A percentile compares a stretch with the other conserved stretches of the same genome.
Evolutionary conservation across 2,888 invertebrate genomes (phyloP).

Genomic region (Cataglyphis cursor): DNA sequence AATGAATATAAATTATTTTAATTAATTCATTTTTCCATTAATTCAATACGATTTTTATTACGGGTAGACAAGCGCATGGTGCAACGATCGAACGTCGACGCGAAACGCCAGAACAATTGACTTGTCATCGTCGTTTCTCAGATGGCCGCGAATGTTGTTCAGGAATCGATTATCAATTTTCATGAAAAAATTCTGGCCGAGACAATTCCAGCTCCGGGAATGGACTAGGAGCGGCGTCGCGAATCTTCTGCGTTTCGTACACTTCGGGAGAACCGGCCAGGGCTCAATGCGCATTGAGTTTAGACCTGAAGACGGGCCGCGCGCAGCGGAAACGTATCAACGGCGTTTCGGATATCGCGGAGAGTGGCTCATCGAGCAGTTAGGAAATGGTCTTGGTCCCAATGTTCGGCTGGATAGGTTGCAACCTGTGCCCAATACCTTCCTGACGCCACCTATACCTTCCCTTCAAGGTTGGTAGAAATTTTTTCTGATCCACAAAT

Average conservation of each 20-base stretch:
- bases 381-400: constrained; percentile 74
- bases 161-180: constrained; percentile 30
- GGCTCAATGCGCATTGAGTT: constrained; percentile 64
- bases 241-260: constrained; percentile 53
- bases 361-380: constrained; percentile 75
- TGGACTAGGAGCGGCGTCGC: constrained; percentile 48
- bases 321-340: constrained; percentile 71
- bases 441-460: constrained; percentile 63
- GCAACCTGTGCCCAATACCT: constrained; percentile 33
- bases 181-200: constrained; percentile 32
- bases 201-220: constrained; percentile 45
- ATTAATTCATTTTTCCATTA: background rate
- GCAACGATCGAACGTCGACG: constrained; percentile 15
- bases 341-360: constrained; percentile 79
- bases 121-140: background rate
- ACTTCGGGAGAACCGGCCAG: constrained; percentile 39
- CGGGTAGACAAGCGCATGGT: constrained; percentile 15
- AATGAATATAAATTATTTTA: background rate
- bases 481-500: background rate
- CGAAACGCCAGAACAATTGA: constrained; percentile 35
- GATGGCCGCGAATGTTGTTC: constrained; percentile 27
- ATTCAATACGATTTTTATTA: background rate
- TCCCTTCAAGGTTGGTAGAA: background rate
- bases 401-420: constrained; percentile 4
- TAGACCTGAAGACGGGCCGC: constrained; percentile 74